Evolutionary conservation across 2,888 invertebrate species (phyloP).

Genomic region (Ctena decussata): DNA sequence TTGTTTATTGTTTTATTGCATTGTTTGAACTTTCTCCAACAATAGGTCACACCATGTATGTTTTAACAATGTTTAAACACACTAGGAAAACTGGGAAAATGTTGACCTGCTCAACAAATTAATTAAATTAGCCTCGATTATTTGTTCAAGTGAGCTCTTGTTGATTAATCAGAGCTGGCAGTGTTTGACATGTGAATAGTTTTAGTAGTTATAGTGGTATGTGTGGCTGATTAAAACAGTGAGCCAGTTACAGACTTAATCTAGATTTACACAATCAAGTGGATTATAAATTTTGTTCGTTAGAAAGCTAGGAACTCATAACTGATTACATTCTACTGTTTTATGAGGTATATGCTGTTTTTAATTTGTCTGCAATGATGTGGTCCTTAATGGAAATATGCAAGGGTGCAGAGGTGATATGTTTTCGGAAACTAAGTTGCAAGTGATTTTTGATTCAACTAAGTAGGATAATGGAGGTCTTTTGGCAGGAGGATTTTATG

Average conservation of each 20-base stretch:
- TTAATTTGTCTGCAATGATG: too few species aligned
- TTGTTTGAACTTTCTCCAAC: not conserved
- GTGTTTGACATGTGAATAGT: constrained; percentile 12
- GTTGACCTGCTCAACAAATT: constrained; percentile 1
- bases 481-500: too few species aligned
- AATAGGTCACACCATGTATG: not conserved
- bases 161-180: constrained; percentile 9
- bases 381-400: too few species aligned
- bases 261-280: constrained; percentile 4
- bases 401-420: too few species aligned
- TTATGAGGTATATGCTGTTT: too few species aligned
- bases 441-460: too few species aligned
- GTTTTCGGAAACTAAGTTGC: too few species aligned
- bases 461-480: too few species aligned
- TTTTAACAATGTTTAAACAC: not conserved
- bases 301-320: not conserved
- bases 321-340: too few species aligned
- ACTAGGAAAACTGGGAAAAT: not conserved
- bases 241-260: not conserved
- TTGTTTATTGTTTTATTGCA: constrained; percentile 14
- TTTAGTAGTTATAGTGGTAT: constrained; percentile 5
- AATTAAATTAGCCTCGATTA: constrained; percentile 15
- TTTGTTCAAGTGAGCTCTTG: constrained; percentile 12
- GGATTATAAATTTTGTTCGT: not conserved
- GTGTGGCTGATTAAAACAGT: not conserved